These are phyloP conservation scores for Antennarius maculatus DNA, from an alignment of 2,797 vertebrate genomes.

Conservation along the genomic window DNA sequence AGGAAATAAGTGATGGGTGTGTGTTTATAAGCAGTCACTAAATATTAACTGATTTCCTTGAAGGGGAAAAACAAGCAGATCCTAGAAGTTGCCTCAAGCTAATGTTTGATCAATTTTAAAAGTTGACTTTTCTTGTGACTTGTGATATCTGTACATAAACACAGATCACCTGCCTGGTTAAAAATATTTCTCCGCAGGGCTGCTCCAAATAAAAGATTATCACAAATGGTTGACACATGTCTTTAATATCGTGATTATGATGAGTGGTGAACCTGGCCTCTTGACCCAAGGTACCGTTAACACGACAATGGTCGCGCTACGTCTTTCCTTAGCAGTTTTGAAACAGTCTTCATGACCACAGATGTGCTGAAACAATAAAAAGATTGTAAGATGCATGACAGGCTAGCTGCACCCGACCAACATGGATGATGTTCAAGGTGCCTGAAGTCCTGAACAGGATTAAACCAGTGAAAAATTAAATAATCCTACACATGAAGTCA, in stretches of 20 bases:
- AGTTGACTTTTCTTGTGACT: neutral
- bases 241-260: no score
- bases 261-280: neutral
- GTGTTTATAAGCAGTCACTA: constrained; percentile 8
- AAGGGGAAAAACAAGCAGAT: neutral
- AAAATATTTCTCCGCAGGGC: no score
- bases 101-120: no score
- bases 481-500: neutral
- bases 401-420: no score
- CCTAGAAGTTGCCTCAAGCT: neutral
- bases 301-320: no score
- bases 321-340: no score
- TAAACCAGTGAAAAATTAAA: neutral
- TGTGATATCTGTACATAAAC: neutral
- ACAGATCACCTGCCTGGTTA: neutral
- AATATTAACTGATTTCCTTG: neutral
- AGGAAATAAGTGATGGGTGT: constrained; percentile 33
- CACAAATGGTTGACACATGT: no score
- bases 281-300: neutral
- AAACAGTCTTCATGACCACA: no score
- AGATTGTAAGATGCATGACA: no score
- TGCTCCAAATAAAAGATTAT: no score
- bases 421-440: no score
- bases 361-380: no score
- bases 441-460: neutral